Evolutionary conservation across 1,140 invertebrate species (phyloP), one percentile per base, ranked within the genome.

Genomic region (Marisa cornuarietis): DNA sequence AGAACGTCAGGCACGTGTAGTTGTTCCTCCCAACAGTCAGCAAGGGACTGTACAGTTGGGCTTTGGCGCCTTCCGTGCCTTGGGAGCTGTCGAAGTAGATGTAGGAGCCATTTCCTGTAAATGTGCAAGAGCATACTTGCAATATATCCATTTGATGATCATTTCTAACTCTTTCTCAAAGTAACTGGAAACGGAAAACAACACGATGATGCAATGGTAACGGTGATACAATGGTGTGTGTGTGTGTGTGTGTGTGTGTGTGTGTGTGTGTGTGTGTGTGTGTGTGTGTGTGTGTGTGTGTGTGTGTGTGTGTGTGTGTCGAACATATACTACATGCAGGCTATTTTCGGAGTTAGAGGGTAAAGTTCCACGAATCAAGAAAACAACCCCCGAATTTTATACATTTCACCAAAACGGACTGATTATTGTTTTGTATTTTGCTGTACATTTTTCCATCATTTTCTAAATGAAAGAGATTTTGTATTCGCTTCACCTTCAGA

Each of bases 1-100:
- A 89, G 80, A 90, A 89, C 14, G 76, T 82, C 11, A 90, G 31
- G 78, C 89, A 90, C 16, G 83, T 78, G 78, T 78, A 83, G 81
- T 54, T 20, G n/a, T 26, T n/a, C 7, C 31, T 22, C 18, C 62
- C 81, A n/a, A 78, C 81, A 26, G 81, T 82, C 51, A 83, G 81
- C 18, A 78, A 42, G 13, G 89, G 89, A 51, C 85, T 85, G n/a
- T 88, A 82, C 54, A 88, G 71, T 26, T 83, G 69, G 31, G 88
- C 88, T 71, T 85, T 87, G 71, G 86, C 84, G 63, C 87, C 87
- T 2, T 66, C 31, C 52, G 62, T 79, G 10, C 69, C 62, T 18
- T 68, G 65, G 68, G 81, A 82, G 24, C 87, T 79, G 58, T 88
- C 85, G 68, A 86, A 86, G 78, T 87, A 87, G 79, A 89, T 82